Evolutionary conservation across 2,113 vertebrate genomes (phyloP).

Genomic region (Brachypteracias leptosomus): DNA sequence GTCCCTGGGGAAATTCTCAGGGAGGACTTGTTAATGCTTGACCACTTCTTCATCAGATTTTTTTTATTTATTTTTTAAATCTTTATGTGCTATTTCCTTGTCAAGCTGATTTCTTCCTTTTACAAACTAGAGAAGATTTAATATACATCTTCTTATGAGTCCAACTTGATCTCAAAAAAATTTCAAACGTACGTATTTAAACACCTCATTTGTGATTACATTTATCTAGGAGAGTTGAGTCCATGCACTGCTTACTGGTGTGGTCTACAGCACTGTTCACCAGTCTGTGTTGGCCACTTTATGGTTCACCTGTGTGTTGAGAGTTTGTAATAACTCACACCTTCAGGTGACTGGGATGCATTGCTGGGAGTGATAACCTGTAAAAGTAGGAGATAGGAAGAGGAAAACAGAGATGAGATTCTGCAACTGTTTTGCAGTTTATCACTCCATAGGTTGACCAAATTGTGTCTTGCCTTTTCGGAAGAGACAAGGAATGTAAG

Average conservation of each 20-base stretch:
- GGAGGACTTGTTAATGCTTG: neutral
- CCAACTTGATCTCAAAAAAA: neutral
- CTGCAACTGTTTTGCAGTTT: neutral
- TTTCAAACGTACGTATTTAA: neutral
- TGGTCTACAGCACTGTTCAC: neutral
- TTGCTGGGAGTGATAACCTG: neutral
- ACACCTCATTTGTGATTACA: neutral
- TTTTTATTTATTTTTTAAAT: neutral
- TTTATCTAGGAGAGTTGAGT: neutral
- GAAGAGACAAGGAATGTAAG: neutral
- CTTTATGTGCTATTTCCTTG: neutral
- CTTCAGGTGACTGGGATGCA: neutral
- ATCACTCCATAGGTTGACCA: neutral
- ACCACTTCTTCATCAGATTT: neutral
- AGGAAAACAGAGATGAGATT: neutral
- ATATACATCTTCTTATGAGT: neutral
- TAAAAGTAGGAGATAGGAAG: neutral
- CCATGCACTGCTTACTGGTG: neutral
- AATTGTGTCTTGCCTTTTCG: neutral
- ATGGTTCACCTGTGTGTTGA: neutral
- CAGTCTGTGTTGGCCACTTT: neutral
- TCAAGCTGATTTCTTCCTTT: neutral
- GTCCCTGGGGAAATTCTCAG: neutral
- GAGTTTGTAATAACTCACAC: neutral
- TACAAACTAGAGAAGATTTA: neutral